These are phyloP conservation scores for Plecturocebus donacophilus DNA, from an alignment of 2,113 vertebrate species.

Conservation along the genomic window DNA sequence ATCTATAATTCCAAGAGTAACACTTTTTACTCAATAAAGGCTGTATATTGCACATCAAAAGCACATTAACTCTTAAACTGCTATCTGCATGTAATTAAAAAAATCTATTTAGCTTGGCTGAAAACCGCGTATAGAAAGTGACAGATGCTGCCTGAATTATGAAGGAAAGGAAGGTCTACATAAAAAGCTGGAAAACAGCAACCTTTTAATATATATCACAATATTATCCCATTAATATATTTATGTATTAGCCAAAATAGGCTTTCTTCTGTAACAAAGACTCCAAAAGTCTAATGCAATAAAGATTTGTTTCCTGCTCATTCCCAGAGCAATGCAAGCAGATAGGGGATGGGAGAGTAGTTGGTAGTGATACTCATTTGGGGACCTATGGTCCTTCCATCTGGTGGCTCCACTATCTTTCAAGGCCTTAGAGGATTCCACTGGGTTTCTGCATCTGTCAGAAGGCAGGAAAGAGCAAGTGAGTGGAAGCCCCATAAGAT, in stretches of 20 bases:
- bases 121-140: background rate
- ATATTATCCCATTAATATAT: background rate
- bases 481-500: background rate
- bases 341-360: fast-evolving
- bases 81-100: background rate
- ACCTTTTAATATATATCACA: background rate
- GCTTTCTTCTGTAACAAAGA: background rate
- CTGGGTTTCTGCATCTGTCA: background rate
- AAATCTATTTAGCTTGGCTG: background rate
- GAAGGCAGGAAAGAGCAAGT: background rate
- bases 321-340: background rate
- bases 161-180: background rate
- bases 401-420: background rate
- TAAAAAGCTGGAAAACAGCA: background rate
- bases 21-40: background rate
- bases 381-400: background rate
- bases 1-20: background rate
- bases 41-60: background rate
- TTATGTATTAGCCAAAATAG: background rate
- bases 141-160: background rate
- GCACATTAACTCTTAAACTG: background rate
- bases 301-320: background rate
- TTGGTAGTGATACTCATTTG: background rate
- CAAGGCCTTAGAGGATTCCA: background rate
- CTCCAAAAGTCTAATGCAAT: background rate